These are phyloP conservation scores for Medauroidea extradentata DNA, from an alignment of 1,140 invertebrate genomes.

Conservation along the genomic window DNA sequence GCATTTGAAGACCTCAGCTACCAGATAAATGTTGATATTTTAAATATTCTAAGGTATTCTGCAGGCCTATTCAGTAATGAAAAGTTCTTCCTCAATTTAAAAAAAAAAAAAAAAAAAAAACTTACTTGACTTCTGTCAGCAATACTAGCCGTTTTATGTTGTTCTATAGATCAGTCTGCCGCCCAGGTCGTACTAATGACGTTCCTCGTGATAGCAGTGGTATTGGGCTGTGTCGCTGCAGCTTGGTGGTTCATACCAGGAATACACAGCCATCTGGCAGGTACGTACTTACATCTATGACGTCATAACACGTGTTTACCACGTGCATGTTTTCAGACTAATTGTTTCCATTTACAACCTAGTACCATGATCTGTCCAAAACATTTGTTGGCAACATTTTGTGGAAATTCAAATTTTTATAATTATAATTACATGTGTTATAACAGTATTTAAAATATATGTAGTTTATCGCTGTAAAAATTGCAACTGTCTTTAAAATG, in stretches of 20 bases:
- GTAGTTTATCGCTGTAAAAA: no score
- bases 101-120: no score
- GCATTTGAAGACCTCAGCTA: no score
- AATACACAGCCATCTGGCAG: neutral
- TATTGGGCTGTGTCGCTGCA: conserved; percentile 23
- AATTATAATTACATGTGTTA: neutral
- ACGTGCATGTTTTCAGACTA: neutral
- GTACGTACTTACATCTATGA: neutral
- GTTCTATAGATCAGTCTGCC: conserved; percentile 20
- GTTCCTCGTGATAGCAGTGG: conserved; percentile 25
- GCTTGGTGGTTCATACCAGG: conserved; percentile 23
- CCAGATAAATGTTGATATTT: no score
- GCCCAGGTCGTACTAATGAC: conserved; percentile 28
- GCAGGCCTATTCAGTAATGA: neutral
- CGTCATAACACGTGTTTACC: neutral
- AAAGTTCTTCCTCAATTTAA: conserved; percentile 1
- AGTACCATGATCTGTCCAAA: neutral
- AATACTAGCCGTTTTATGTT: no score
- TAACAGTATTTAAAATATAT: neutral
- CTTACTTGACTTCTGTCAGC: no score
- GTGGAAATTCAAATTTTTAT: neutral
- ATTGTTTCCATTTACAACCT: neutral
- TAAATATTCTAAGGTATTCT: no score
- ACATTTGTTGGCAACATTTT: neutral
- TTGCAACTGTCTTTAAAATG: neutral